These are phyloP conservation scores for Lasius platythorax DNA, from an alignment of 2,888 invertebrate genomes.

Conservation along the genomic window DNA sequence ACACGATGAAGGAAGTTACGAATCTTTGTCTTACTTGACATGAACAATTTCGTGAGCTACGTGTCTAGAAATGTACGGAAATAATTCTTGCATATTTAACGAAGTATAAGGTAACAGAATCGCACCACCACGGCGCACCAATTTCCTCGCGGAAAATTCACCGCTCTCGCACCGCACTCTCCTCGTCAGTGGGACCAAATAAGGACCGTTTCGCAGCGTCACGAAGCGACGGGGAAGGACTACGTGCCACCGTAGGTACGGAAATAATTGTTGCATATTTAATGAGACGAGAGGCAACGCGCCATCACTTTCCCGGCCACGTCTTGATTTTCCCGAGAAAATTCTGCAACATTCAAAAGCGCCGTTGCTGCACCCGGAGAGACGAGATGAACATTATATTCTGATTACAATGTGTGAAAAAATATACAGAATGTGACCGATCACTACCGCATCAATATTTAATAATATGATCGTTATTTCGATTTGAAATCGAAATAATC, in stretches of 20 bases:
- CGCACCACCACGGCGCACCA: slow-evolving; percentile 59
- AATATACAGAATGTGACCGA: neutral
- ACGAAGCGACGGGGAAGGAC: slow-evolving; percentile 53
- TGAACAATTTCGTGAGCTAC: slow-evolving; percentile 53
- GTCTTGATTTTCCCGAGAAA: slow-evolving; percentile 40
- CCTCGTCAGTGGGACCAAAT: slow-evolving; percentile 57
- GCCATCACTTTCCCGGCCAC: slow-evolving; percentile 35
- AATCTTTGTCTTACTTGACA: slow-evolving; percentile 10
- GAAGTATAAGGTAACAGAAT: slow-evolving; percentile 69
- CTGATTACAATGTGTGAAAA: slow-evolving; percentile 22
- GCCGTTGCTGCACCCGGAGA: neutral
- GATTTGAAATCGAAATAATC: neutral
- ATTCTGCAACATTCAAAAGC: slow-evolving; percentile 12
- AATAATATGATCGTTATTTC: neutral
- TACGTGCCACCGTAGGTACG: slow-evolving; percentile 67
- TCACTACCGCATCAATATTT: neutral
- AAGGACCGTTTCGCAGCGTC: slow-evolving; percentile 64
- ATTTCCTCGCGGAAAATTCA: slow-evolving; percentile 72
- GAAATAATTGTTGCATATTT: slow-evolving; percentile 79
- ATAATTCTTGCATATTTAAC: slow-evolving; percentile 79
- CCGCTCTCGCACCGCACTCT: slow-evolving; percentile 60
- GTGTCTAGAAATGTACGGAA: slow-evolving; percentile 63
- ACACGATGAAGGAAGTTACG: neutral
- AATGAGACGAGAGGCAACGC: slow-evolving; percentile 72
- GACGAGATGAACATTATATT: slow-evolving; percentile 34